Conservation (phyloP, 2,888 invertebrate species). For the Callyntrura sp. region DNA sequence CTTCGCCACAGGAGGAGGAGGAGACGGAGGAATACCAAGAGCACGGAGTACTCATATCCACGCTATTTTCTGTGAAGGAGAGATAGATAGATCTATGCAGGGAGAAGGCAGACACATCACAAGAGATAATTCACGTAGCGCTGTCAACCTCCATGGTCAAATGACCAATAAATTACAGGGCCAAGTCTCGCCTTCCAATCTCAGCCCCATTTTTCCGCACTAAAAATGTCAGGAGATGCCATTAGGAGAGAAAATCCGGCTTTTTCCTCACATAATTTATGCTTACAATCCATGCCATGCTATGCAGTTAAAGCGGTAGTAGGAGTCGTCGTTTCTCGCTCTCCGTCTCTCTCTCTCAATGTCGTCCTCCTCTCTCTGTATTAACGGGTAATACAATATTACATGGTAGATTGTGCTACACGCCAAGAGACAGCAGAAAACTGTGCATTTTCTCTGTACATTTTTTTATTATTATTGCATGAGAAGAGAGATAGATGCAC, state of each 20-base stretch:
- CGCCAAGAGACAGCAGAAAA: constrained; percentile 6
- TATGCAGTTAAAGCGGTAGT: constrained; percentile 25
- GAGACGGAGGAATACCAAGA: constrained; percentile 40
- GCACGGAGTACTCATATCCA: constrained; percentile 27
- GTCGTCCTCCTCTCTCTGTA: constrained; percentile 17
- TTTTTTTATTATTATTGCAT: constrained; percentile 53
- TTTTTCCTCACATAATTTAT: constrained; percentile 70
- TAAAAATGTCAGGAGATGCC: constrained; percentile 73
- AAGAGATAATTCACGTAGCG: constrained; percentile 68
- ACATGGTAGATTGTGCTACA: constrained; percentile 36
- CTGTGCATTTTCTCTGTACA: constrained; percentile 40
- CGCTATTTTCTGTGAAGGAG: neutral
- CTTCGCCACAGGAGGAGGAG: constrained; percentile 37
- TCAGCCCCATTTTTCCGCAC: constrained; percentile 73
- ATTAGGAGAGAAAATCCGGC: constrained; percentile 71
- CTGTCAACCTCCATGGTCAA: constrained; percentile 74
- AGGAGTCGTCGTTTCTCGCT: constrained; percentile 9
- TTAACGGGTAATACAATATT: constrained; percentile 55
- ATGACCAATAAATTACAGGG: constrained; percentile 72
- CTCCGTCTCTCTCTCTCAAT: neutral
- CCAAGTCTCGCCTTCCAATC: constrained; percentile 66
- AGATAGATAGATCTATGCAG: constrained; percentile 4
- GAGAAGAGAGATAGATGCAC: constrained; percentile 38
- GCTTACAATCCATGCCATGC: constrained; percentile 64
- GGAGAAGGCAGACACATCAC: constrained; percentile 50